Conservation (phyloP, 2,888 invertebrate genomes). For the Dynastes maya region DNA sequence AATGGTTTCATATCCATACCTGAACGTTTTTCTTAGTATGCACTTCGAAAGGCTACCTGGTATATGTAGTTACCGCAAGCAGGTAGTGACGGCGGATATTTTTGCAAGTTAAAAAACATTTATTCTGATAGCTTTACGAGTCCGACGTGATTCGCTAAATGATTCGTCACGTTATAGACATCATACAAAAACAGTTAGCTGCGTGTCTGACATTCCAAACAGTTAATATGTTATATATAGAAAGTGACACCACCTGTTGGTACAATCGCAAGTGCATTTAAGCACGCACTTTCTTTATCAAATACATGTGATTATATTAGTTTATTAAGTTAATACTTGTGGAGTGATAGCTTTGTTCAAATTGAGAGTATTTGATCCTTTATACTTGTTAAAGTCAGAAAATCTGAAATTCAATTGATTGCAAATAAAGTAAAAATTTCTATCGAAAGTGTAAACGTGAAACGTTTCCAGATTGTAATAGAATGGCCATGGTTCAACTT, state of each 20-base stretch:
- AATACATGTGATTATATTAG: no score
- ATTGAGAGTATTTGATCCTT: no score
- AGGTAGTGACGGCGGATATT: not conserved
- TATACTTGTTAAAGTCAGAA: no score
- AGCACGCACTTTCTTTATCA: no score
- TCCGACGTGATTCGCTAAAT: slow-evolving; percentile 27
- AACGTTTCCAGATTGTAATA: no score
- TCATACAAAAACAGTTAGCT: slow-evolving; percentile 37
- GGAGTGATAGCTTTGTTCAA: no score
- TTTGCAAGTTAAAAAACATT: slow-evolving; percentile 15
- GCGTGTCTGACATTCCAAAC: slow-evolving; percentile 16
- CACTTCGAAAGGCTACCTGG: not conserved
- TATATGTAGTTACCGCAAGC: not conserved
- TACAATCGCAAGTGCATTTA: not conserved
- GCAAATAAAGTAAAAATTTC: no score
- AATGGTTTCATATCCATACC: slow-evolving; percentile 9
- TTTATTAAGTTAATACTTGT: no score
- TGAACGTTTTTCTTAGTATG: slow-evolving; percentile 9
- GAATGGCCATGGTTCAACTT: no score
- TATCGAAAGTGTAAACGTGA: no score
- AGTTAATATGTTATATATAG: not conserved
- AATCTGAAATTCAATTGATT: no score
- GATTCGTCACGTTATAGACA: slow-evolving; percentile 21
- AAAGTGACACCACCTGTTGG: not conserved
- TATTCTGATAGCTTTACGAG: slow-evolving; percentile 22